These are phyloP conservation scores for Cosmopolites sordidus DNA, from an alignment of 2,888 invertebrate genomes.

Conservation along the genomic window DNA sequence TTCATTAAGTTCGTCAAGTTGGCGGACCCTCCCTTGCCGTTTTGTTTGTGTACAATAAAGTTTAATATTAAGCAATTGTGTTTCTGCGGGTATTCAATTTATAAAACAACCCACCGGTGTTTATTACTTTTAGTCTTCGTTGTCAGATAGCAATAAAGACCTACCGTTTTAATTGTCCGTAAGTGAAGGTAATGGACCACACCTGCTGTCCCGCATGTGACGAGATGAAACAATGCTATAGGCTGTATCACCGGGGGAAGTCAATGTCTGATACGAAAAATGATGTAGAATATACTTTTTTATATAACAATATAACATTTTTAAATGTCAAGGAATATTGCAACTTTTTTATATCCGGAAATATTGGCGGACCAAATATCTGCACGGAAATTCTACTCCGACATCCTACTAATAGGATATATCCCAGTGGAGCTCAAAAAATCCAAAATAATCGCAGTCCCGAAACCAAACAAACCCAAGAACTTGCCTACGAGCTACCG, in stretches of 20 bases:
- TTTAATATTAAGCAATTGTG: conserved; percentile 40
- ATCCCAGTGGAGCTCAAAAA: no score
- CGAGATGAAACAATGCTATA: conserved; percentile 3
- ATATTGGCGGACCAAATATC: no score
- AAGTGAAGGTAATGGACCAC: conserved; percentile 47
- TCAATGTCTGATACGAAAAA: not conserved
- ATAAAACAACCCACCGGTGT: conserved; percentile 31
- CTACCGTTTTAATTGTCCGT: conserved; percentile 42
- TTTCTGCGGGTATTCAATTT: conserved; percentile 41
- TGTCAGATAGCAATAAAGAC: conserved; percentile 36
- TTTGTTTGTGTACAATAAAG: conserved; percentile 34
- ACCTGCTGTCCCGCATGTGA: conserved; percentile 39
- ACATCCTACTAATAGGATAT: no score
- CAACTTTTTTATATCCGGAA: no score
- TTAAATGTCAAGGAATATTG: no score
- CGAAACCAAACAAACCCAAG: no score
- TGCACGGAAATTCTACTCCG: no score
- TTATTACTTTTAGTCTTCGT: conserved; percentile 24
- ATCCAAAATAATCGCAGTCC: no score
- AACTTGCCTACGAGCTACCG: no score
- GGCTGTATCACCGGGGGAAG: not conserved
- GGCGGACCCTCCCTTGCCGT: conserved; percentile 12
- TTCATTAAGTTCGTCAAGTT: conserved; percentile 15
- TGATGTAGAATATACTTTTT: no score
- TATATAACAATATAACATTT: no score